Base-by-base conservation (phyloP, 2,888 invertebrate species). In the Torymus texanus region DNA sequence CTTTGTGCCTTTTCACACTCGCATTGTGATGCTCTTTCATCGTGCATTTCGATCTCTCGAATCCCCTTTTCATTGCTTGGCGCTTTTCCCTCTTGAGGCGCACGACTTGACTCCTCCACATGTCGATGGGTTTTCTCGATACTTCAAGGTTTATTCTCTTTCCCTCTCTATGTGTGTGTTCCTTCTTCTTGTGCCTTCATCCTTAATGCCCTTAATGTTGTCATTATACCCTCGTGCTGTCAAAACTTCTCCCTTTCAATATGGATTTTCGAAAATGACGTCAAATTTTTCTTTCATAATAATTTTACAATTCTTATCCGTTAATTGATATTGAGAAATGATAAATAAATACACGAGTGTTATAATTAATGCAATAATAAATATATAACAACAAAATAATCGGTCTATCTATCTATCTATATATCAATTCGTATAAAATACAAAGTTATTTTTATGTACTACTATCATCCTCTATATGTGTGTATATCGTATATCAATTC, bases 41-140 rank as follows among this genome's bases (percentile, higher is more conserved):
- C 65, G 41, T 65, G 24, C 56, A 68, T 53, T 68, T 68, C 68
- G 68, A 68, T 56, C 68, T 29, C 55, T 21, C 21, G 56, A 68
- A 68, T 68, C 68, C 68, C 68, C 68, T 68, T 41, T 68, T 68
- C 68, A 68, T 68, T 53, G 66, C 16, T 10, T n/a, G 56, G 13
- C 41, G 70, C 58, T 58, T 56, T 70, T 70, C 58, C 55, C 70
- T 66, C 70, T 70, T 41, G 16, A 70, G 70, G 58, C 41, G 58
- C 41, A 58, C 58, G 70, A 70, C 70, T 70, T 67, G 55, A 56
- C 67, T 58, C 58, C 67, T 58, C 58, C 70, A 58, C 41, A 70
- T 75, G 82, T 79, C 78, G 63, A 72, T 78, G 79, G 81, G 76
- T 81, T 83, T 83, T 78, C 80, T 82, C 81, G 81, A 81, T 79